phyloP scores from a whole-genome alignment of 2,888 invertebrate species.

The Furcula furcula region DNA sequence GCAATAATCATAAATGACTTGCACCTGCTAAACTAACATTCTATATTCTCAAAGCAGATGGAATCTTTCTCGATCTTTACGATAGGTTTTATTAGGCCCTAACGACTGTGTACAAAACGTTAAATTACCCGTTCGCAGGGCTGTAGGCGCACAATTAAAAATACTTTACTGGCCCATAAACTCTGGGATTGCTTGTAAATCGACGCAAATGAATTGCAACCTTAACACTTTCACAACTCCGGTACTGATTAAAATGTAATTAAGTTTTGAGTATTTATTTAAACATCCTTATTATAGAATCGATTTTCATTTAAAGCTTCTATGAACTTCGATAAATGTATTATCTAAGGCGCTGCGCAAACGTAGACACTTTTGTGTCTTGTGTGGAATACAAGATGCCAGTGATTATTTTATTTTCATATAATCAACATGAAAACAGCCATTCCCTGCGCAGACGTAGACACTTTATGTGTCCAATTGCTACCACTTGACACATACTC shows the following conservation, averaged over 20 bases:
- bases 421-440: no score
- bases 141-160: constrained; percentile 58
- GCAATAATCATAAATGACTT: background rate
- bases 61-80: constrained; percentile 31
- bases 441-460: no score
- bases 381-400: no score
- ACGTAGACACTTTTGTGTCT: no score
- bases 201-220: constrained; percentile 37
- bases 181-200: constrained; percentile 55
- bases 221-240: constrained; percentile 33
- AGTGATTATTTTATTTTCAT: no score
- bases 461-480: no score
- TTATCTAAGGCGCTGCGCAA: no score
- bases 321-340: no score
- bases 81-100: constrained; percentile 33
- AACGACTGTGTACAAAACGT: constrained; percentile 38
- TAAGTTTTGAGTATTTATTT: constrained; percentile 10
- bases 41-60: constrained; percentile 20
- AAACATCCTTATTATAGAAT: no score
- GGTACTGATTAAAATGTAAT: constrained; percentile 19
- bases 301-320: no score
- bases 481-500: no score
- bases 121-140: constrained; percentile 48
- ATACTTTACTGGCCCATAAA: constrained; percentile 56
- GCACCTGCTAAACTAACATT: background rate